A percentile compares a stretch with the other conserved stretches of the same genome.
Conservation (phyloP, 2,113 vertebrate genomes). For the Heliornis fulica region DNA sequence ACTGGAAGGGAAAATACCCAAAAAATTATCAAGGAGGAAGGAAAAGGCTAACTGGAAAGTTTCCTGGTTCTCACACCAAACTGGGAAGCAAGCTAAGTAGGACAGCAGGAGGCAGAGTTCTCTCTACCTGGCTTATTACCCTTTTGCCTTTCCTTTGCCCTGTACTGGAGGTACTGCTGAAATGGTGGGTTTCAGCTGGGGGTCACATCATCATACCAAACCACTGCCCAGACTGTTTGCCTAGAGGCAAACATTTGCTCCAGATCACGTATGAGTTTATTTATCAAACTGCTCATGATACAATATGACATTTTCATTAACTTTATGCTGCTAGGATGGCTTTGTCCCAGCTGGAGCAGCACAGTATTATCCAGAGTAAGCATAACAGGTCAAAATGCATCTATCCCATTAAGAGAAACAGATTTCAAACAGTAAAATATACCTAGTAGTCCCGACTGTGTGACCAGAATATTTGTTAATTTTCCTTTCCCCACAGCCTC, state of each 20-base stretch:
- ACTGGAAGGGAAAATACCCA: neutral
- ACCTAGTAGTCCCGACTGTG: neutral
- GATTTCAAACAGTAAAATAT: neutral
- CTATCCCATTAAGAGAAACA: neutral
- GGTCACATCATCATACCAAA: neutral
- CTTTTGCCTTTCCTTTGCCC: neutral
- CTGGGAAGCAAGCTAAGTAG: neutral
- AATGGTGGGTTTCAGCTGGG: neutral
- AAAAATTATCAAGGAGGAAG: neutral
- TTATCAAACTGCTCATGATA: neutral
- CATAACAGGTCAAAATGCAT: neutral
- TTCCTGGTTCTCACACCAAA: neutral
- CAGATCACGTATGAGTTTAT: neutral
- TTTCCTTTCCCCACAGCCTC: fast-evolving
- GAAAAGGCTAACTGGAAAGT: neutral
- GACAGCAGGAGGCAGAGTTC: neutral
- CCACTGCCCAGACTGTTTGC: neutral
- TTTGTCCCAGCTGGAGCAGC: neutral
- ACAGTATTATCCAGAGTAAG: neutral
- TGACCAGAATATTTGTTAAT: neutral
- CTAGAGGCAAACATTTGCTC: neutral
- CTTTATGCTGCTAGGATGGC: neutral
- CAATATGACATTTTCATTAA: neutral
- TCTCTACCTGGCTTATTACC: neutral
- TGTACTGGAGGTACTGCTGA: neutral